These are phyloP conservation scores for Augiades crinisus DNA, from an alignment of 2,888 invertebrate species.

Conservation along the genomic window DNA sequence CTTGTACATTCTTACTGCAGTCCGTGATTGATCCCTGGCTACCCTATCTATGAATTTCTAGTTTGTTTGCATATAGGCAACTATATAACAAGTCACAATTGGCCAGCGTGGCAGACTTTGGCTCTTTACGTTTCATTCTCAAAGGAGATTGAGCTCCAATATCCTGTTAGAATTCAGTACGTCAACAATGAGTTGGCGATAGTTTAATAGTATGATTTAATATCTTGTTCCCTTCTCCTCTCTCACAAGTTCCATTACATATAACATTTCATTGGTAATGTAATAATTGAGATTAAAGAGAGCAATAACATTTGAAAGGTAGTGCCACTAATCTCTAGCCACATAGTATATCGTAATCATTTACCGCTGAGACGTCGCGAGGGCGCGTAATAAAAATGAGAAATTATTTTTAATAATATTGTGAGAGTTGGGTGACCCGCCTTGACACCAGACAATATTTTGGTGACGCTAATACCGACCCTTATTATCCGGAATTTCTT, in stretches of 20 bases:
- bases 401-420: conserved; percentile 81
- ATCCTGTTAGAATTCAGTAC: no score
- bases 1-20: no score
- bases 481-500: conserved; percentile 68
- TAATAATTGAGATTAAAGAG: neutral
- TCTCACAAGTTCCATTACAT: neutral
- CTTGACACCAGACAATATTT: conserved; percentile 65
- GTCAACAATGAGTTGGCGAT: no score
- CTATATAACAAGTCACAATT: no score
- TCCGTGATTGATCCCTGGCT: no score
- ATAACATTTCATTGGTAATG: neutral
- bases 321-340: conserved; percentile 3
- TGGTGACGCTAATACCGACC: conserved; percentile 53
- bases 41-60: no score
- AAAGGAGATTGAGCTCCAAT: no score
- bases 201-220: no score
- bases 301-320: conserved; percentile 2
- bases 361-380: conserved; percentile 56
- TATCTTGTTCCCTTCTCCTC: neutral
- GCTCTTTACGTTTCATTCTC: no score
- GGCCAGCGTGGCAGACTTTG: no score
- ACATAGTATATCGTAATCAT: conserved; percentile 48
- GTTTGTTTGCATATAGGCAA: no score
- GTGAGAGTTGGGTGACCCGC: conserved; percentile 43
- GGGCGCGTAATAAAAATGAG: conserved; percentile 76